phyloP scores from a whole-genome alignment of 2,113 vertebrate species.

The Corynorhinus townsendii region DNA sequence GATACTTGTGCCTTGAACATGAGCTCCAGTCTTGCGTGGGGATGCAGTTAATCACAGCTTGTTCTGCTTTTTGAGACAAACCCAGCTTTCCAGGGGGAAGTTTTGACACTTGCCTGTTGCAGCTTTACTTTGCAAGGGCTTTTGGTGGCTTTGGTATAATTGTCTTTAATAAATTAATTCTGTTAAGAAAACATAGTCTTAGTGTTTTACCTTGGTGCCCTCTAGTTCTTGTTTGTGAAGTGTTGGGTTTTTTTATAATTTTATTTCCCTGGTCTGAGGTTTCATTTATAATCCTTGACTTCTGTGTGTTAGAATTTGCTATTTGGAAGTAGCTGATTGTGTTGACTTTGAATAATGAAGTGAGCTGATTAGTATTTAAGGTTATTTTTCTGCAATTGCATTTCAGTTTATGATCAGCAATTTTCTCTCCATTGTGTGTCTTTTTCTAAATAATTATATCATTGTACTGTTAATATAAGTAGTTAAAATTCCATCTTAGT shows the following conservation, averaged over 20 bases:
- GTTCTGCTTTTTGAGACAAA: constrained; percentile 16
- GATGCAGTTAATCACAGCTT: not conserved
- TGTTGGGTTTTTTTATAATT: not conserved
- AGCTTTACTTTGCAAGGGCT: not conserved
- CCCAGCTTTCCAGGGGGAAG: not conserved
- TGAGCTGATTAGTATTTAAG: not conserved
- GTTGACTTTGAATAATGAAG: constrained; percentile 24
- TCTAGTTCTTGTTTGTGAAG: constrained; percentile 19
- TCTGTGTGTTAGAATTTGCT: not conserved
- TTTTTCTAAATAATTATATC: constrained; percentile 15
- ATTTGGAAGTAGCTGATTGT: not conserved
- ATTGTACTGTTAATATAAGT: not conserved
- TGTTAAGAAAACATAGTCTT: not conserved
- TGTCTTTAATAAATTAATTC: not conserved
- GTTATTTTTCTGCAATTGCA: not conserved
- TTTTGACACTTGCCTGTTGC: not conserved
- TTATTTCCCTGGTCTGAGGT: not conserved
- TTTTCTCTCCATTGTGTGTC: not conserved
- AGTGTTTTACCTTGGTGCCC: not conserved
- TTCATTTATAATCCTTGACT: not conserved
- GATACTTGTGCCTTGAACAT: not conserved
- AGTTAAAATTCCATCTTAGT: not conserved
- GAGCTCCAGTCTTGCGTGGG: not conserved
- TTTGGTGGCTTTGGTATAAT: not conserved
- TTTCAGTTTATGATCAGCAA: constrained; percentile 12